Conservation (phyloP, 1,140 invertebrate genomes). For the Piezodorus guildinii region DNA sequence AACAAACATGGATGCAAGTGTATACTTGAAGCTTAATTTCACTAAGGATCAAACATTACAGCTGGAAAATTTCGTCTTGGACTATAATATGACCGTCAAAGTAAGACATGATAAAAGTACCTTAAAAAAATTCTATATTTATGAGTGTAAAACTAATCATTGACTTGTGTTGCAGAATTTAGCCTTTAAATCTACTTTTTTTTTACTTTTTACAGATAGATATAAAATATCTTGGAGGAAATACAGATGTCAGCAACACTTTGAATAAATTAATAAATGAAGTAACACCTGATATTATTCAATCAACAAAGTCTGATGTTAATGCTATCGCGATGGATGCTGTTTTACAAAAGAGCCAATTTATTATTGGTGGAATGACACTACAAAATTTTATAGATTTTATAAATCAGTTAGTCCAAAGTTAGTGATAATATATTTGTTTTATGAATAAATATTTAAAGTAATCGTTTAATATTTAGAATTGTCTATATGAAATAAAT, state of each 20-base stretch:
- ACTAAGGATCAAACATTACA: background rate
- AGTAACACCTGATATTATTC: background rate
- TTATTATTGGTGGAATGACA: background rate
- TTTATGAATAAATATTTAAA: too few species aligned
- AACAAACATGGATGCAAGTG: background rate
- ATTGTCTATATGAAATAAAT: background rate
- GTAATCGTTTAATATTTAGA: too few species aligned
- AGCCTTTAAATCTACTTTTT: too few species aligned
- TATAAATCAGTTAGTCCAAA: background rate
- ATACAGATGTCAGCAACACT: background rate
- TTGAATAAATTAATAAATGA: slow-evolving; percentile 4
- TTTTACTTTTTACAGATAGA: background rate
- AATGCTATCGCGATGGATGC: background rate
- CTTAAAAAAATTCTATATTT: too few species aligned
- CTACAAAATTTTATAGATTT: slow-evolving; percentile 1
- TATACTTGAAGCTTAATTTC: background rate
- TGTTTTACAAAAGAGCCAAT: background rate
- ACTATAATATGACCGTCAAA: background rate
- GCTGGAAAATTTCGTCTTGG: background rate
- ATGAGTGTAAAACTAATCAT: too few species aligned
- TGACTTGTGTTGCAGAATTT: too few species aligned
- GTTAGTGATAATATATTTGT: background rate
- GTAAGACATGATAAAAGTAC: background rate
- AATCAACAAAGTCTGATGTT: background rate
- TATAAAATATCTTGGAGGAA: background rate